Conservation (phyloP, 1,140 invertebrate species). For the Formica exsecta region DNA sequence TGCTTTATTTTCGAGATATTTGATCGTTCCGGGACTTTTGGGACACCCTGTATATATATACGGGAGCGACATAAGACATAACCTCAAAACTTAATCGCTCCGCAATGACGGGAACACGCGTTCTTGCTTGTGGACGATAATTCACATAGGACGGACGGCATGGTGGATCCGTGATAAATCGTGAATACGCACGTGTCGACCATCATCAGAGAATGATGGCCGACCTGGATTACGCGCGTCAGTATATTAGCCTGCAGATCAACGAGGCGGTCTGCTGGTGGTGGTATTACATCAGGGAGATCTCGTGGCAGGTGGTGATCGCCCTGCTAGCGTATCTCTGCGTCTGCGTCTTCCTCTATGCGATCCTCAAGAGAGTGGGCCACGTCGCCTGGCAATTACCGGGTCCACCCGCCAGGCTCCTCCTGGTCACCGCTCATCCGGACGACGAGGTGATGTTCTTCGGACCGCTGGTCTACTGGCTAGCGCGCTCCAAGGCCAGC, state of each 20-base stretch:
- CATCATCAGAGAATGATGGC: slow-evolving; percentile 50
- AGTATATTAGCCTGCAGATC: slow-evolving; percentile 71
- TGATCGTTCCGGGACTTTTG: too few species aligned
- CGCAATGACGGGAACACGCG: slow-evolving; percentile 13
- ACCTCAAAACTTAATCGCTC: slow-evolving; percentile 44
- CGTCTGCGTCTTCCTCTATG: slow-evolving; percentile 82
- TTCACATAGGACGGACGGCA: slow-evolving; percentile 25
- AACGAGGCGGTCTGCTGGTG: slow-evolving; percentile 82
- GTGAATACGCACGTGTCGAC: neutral
- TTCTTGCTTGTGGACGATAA: slow-evolving; percentile 1
- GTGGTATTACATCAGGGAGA: slow-evolving; percentile 83
- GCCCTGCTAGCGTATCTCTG: slow-evolving; percentile 80
- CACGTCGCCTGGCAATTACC: slow-evolving; percentile 84
- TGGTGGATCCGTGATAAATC: slow-evolving; percentile 54
- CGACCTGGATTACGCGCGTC: slow-evolving; percentile 63
- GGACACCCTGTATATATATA: too few species aligned
- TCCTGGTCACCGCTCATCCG: slow-evolving; percentile 97
- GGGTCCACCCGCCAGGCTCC: slow-evolving; percentile 87
- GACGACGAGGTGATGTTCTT: slow-evolving; percentile 99
- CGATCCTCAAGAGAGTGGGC: slow-evolving; percentile 80
- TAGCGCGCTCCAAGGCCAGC: slow-evolving; percentile 88
- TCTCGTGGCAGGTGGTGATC: slow-evolving; percentile 83
- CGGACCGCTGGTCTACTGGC: slow-evolving; percentile 94
- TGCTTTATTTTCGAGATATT: too few species aligned
- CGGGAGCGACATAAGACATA: slow-evolving; percentile 62